A percentile compares a stretch with the other conserved stretches of the same genome.
These are phyloP conservation scores for Capromys pilorides DNA, from an alignment of 2,797 vertebrate genomes.

Conservation along the genomic window DNA sequence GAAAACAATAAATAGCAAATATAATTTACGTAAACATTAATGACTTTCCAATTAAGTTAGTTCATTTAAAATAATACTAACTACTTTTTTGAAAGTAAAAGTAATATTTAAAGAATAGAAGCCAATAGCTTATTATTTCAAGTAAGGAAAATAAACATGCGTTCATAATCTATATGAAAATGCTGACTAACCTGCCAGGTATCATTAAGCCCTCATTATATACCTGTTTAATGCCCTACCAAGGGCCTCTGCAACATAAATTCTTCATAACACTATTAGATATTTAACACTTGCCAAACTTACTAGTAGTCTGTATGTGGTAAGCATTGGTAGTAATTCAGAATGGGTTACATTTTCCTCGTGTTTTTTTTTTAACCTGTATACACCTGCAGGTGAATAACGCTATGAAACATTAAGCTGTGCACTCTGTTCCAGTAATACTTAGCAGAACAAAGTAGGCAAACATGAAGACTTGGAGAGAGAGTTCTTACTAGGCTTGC, in stretches of 20 bases:
- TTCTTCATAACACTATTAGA: neutral
- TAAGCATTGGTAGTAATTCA: neutral
- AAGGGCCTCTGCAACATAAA: conserved; percentile 47
- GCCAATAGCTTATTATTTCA: neutral
- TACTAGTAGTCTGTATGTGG: neutral
- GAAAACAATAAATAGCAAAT: neutral
- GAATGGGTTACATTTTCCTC: neutral
- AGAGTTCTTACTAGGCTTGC: neutral
- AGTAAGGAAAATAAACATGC: conserved; percentile 34
- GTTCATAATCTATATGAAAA: neutral
- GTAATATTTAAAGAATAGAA: neutral
- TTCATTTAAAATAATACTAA: conserved; percentile 12
- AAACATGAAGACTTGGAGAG: neutral
- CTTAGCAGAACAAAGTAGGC: conserved; percentile 33
- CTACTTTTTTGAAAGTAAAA: conserved; percentile 16
- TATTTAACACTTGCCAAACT: neutral
- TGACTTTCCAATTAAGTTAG: conserved; percentile 46
- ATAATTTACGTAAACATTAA: conserved; percentile 3
- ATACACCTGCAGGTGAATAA: neutral
- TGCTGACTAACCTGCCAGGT: neutral
- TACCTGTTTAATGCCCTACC: neutral
- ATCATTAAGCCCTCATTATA: neutral
- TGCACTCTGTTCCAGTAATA: neutral
- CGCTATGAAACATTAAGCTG: neutral
- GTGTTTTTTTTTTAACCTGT: neutral